Conservation (phyloP, 2,797 vertebrate species). For the Rhinatrema bivittatum region DNA sequence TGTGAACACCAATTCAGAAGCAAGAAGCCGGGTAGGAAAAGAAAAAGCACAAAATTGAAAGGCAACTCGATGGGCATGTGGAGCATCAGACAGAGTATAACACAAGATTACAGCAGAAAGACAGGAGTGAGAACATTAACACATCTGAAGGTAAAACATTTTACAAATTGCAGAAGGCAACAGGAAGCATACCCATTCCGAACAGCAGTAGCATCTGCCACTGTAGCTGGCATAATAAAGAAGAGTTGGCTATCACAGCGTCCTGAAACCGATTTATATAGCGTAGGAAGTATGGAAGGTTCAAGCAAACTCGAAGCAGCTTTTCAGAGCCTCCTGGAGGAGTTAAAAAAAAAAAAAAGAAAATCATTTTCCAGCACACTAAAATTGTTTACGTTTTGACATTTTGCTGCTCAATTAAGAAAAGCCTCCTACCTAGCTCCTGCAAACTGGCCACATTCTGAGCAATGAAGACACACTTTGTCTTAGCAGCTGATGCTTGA, state of each 20-base stretch:
- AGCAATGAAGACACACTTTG: slow-evolving; percentile 92
- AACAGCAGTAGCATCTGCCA: slow-evolving; percentile 94
- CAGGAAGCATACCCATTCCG: slow-evolving; percentile 77
- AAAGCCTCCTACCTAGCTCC: slow-evolving; percentile 81
- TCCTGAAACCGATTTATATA: slow-evolving; percentile 98
- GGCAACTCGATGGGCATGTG: too few relatives aligned
- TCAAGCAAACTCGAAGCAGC: slow-evolving; percentile 90
- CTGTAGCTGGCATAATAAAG: slow-evolving; percentile 97
- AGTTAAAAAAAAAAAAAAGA: accelerated
- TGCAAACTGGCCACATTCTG: slow-evolving; percentile 97
- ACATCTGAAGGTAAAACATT: too few relatives aligned
- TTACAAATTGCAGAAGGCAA: too few relatives aligned
- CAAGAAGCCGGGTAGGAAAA: too few relatives aligned
- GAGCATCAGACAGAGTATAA: too few relatives aligned
- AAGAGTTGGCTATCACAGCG: slow-evolving; percentile 92
- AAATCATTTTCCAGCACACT: neutral
- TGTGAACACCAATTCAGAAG: too few relatives aligned
- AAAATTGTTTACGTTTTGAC: too few relatives aligned
- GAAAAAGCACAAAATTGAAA: too few relatives aligned
- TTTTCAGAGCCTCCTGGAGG: slow-evolving; percentile 89
- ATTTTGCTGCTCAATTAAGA: neutral
- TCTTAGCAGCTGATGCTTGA: slow-evolving; percentile 82
- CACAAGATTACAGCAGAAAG: too few relatives aligned
- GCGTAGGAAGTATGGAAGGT: slow-evolving; percentile 93
- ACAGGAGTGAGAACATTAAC: too few relatives aligned